Evolutionary conservation across 2,888 invertebrate species (phyloP).

Genomic region (Platycheirus rosarum): DNA sequence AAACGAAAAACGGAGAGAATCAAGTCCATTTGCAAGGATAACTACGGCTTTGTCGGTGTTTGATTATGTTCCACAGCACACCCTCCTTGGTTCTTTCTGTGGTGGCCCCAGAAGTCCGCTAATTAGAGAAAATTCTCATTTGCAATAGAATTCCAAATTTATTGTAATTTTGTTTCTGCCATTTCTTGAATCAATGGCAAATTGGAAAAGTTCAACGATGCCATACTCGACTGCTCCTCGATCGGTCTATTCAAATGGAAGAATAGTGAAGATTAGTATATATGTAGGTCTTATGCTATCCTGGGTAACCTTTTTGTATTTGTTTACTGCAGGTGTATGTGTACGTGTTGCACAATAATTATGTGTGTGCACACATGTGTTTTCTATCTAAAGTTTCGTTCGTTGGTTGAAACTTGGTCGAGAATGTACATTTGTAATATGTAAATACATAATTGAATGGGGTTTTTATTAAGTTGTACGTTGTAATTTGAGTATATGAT

Average conservation of each 20-base stretch:
- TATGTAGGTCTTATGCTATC: background rate
- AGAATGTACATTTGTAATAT: no score
- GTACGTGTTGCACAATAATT: slow-evolving; percentile 1
- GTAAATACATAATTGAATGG: no score
- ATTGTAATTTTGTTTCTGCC: slow-evolving; percentile 71
- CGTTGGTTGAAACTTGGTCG: no score
- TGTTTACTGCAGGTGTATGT: background rate
- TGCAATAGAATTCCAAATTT: slow-evolving; percentile 71
- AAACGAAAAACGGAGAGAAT: slow-evolving; percentile 57
- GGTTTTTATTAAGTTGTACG: no score
- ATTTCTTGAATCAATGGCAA: slow-evolving; percentile 72
- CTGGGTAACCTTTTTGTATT: background rate
- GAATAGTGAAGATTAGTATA: background rate
- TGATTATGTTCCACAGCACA: slow-evolving; percentile 40
- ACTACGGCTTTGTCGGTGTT: slow-evolving; percentile 62
- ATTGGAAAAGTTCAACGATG: slow-evolving; percentile 74
- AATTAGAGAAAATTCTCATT: slow-evolving; percentile 74
- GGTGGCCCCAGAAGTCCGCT: slow-evolving; percentile 54
- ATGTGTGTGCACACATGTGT: background rate
- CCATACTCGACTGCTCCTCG: background rate
- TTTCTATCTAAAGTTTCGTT: background rate
- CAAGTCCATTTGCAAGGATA: slow-evolving; percentile 68
- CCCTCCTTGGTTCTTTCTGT: background rate
- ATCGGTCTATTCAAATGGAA: background rate
- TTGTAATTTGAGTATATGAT: no score